Percentiles rank a stretch among this genome's conserved stretches.
These are phyloP conservation scores for Chlorodrepanis virens DNA, from an alignment of 2,113 vertebrate genomes.

Conservation along the genomic window DNA sequence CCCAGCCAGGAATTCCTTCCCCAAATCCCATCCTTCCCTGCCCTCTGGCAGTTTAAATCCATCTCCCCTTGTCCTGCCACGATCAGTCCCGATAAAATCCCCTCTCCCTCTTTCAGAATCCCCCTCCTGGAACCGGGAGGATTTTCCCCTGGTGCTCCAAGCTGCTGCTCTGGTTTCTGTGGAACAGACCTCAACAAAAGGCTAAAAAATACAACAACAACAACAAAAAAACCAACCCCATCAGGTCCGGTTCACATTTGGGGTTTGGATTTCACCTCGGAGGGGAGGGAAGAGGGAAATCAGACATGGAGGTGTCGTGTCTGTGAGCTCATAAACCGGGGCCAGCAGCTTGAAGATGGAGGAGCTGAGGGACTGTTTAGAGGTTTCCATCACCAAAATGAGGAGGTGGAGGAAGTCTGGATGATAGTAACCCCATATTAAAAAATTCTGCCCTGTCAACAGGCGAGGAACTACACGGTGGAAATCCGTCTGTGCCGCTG, in stretches of 20 bases:
- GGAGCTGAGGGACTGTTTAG: constrained; percentile 34
- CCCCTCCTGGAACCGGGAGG: accelerated
- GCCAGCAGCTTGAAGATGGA: constrained; percentile 18
- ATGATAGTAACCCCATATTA: constrained; percentile 68
- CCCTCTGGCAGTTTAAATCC: neutral
- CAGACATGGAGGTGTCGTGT: constrained; percentile 46
- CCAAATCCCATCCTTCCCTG: neutral
- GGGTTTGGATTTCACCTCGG: constrained; percentile 49
- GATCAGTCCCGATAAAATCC: accelerated
- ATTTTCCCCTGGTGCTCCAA: neutral
- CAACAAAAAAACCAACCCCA: neutral
- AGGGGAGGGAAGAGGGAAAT: neutral
- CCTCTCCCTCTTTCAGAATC: neutral
- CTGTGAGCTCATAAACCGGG: constrained; percentile 50
- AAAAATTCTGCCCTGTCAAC: constrained; percentile 68
- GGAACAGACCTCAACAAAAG: neutral
- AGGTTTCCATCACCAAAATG: constrained; percentile 50
- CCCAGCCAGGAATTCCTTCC: neutral
- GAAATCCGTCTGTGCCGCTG: constrained; percentile 40
- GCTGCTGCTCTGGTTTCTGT: neutral
- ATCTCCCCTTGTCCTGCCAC: neutral
- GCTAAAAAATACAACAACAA: neutral
- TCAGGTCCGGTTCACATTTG: neutral
- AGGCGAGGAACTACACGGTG: constrained; percentile 30
- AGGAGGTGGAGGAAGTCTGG: constrained; percentile 57